A percentile compares a stretch with the other conserved stretches of the same genome.
phyloP scores from a whole-genome alignment of 2,797 vertebrate genomes.

The Enteromius viviparus region DNA sequence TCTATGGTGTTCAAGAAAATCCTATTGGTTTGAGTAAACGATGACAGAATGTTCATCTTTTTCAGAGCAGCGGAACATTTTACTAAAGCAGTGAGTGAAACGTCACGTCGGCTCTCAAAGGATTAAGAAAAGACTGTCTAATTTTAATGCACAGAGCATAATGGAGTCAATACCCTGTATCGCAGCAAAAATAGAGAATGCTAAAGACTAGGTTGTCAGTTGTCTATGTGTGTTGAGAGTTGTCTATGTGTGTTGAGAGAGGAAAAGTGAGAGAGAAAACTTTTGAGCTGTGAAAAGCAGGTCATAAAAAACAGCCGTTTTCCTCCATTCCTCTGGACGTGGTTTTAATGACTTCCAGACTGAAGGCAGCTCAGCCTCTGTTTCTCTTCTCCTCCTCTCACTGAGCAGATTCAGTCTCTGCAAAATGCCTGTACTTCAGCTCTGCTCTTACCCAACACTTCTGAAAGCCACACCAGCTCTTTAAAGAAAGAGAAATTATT shows the following conservation, averaged over 20 bases:
- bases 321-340: conserved; percentile 74
- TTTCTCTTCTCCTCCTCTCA: conserved; percentile 49
- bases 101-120: neutral
- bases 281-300: conserved; percentile 52
- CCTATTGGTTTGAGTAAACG: neutral
- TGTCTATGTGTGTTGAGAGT: conserved; percentile 18
- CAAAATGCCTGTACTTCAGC: conserved; percentile 39
- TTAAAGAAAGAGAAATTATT: conserved; percentile 65
- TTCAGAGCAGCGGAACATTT: conserved; percentile 8
- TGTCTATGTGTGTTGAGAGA: conserved; percentile 20
- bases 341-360: conserved; percentile 80
- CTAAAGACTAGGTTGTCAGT: neutral
- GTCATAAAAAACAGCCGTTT: conserved; percentile 50
- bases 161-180: conserved; percentile 14
- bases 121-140: conserved; percentile 10
- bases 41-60: neutral
- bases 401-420: conserved; percentile 16
- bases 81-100: conserved; percentile 25
- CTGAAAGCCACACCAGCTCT: conserved; percentile 45
- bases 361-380: conserved; percentile 50
- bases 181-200: neutral
- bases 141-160: conserved; percentile 16
- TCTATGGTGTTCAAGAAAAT: neutral
- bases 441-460: conserved; percentile 49
- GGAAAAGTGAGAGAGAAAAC: conserved; percentile 53